These are phyloP conservation scores for Clivina fossor DNA, from an alignment of 2,888 invertebrate species.

Conservation along the genomic window DNA sequence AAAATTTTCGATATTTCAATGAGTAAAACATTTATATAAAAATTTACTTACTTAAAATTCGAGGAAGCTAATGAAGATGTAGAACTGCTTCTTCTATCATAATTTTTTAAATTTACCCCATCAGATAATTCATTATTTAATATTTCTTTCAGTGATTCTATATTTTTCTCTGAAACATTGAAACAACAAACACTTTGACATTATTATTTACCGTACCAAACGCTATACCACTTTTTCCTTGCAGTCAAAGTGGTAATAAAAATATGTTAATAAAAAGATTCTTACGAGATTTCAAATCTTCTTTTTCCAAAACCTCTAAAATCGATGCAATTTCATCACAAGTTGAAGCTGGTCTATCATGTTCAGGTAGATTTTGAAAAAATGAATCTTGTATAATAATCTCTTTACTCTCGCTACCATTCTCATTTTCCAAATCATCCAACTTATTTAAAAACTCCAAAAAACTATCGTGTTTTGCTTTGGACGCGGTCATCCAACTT, in stretches of 20 bases:
- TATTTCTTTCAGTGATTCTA: slow-evolving; percentile 48
- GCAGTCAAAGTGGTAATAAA: too few relatives aligned
- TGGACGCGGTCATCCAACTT: slow-evolving; percentile 46
- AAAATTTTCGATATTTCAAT: slow-evolving; percentile 14
- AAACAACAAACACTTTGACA: slow-evolving; percentile 16
- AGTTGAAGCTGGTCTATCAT: slow-evolving; percentile 43
- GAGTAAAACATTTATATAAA: slow-evolving; percentile 9
- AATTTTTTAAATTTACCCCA: slow-evolving; percentile 13
- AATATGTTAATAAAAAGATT: slow-evolving; percentile 3
- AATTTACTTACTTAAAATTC: slow-evolving; percentile 43
- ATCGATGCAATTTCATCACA: slow-evolving; percentile 55
- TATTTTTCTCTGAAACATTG: slow-evolving; percentile 45
- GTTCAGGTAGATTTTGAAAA: slow-evolving; percentile 40
- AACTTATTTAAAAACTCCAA: slow-evolving; percentile 45
- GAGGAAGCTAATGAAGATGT: slow-evolving; percentile 36
- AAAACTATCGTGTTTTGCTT: slow-evolving; percentile 42
- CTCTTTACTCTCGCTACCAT: too few relatives aligned
- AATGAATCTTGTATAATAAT: slow-evolving; percentile 2
- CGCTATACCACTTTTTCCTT: too few relatives aligned
- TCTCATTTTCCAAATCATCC: slow-evolving; percentile 37
- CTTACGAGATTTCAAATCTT: slow-evolving; percentile 53
- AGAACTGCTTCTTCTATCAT: slow-evolving; percentile 23
- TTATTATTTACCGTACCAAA: too few relatives aligned
- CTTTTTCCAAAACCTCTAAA: slow-evolving; percentile 53
- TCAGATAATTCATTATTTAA: slow-evolving; percentile 42